Percentiles rank a stretch among this genome's conserved stretches.
These are phyloP conservation scores for Microplitis mediator DNA, from an alignment of 1,140 invertebrate genomes.

Conservation along the genomic window DNA sequence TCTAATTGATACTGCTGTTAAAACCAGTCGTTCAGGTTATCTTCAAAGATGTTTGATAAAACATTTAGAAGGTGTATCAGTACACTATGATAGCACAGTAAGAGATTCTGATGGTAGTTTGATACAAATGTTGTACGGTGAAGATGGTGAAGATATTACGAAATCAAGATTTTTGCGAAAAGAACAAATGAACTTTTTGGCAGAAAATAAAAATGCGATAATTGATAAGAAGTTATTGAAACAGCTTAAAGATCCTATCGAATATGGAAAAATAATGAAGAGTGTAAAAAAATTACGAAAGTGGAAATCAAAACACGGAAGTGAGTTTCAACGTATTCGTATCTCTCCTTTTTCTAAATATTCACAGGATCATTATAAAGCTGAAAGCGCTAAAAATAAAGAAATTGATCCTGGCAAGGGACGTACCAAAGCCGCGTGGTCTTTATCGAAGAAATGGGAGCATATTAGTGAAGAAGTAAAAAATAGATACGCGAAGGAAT, in stretches of 20 bases:
- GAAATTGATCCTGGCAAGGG: conserved; percentile 41
- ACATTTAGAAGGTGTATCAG: conserved; percentile 91
- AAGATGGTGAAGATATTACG: conserved; percentile 93
- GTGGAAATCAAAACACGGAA: conserved; percentile 68
- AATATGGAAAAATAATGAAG: conserved; percentile 60
- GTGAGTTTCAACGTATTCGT: conserved; percentile 54
- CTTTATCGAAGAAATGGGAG: conserved; percentile 71
- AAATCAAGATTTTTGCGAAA: conserved; percentile 85
- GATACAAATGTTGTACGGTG: conserved; percentile 95
- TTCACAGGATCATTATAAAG: conserved; percentile 42
- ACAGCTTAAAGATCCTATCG: conserved; percentile 64
- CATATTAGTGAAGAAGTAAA: conserved; percentile 66
- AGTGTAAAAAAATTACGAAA: conserved; percentile 63
- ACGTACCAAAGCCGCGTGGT: conserved; percentile 57
- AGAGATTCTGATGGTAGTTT: conserved; percentile 92
- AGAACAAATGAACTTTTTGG: conserved; percentile 81
- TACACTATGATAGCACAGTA: conserved; percentile 93
- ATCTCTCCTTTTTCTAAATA: conserved; percentile 50
- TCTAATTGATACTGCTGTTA: conserved; percentile 84
- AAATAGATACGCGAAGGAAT: conserved; percentile 54
- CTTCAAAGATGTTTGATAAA: conserved; percentile 97
- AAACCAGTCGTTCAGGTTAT: conserved; percentile 97
- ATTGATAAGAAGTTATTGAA: conserved; percentile 66
- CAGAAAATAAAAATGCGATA: conserved; percentile 76
- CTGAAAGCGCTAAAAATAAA: conserved; percentile 43